Base-by-base conservation (phyloP, 2,888 invertebrate species). In the Brenthis ino region DNA sequence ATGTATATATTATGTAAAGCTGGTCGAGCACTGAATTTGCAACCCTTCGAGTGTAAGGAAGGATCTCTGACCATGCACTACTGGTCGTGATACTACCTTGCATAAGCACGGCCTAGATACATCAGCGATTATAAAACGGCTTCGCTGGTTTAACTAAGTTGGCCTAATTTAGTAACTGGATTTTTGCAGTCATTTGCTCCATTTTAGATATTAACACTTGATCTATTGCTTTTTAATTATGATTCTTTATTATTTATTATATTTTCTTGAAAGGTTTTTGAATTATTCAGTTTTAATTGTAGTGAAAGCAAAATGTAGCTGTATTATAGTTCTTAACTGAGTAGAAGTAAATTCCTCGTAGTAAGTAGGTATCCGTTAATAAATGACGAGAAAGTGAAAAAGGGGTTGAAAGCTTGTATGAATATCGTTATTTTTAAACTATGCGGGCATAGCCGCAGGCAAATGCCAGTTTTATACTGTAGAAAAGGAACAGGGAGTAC, bases 41-140 rank as follows among this genome's bases (percentile, higher is more conserved):
- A 54, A 37, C 47, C 13, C 43, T 11, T 63, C 33, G 13, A 14
- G 37, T 43, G 37, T 43, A 54, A 43, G 43, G 51, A 43, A 53
- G 43, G 51, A 43, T 43, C 54, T 51, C 54, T 63, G 63, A 53
- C 51, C 51, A 6, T 43, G 63, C 63, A 33, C 51, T 53, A 37
- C 33, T 53, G 51, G 33, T 53, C 51, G 12, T 50, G 51, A 20
- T 14, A 48, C 24, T 28, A 47, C 47, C 43, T 67, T 61, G 67
- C 61, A 67, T 56, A 48, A 61, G 67, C 61, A 67, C 61, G 67
- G 61, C 63, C 67, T 67, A 67, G 63, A 61, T 67, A 63, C 56
- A 67, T 67, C 56, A 33, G 64, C 64, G 64, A 64, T 68, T 68
- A 68, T 64, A 58, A 68, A 58, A 64, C 64, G 64, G 54, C 64